Evolutionary conservation across 2,888 invertebrate species (phyloP).

Genomic region (Carterocephalus palaemon): DNA sequence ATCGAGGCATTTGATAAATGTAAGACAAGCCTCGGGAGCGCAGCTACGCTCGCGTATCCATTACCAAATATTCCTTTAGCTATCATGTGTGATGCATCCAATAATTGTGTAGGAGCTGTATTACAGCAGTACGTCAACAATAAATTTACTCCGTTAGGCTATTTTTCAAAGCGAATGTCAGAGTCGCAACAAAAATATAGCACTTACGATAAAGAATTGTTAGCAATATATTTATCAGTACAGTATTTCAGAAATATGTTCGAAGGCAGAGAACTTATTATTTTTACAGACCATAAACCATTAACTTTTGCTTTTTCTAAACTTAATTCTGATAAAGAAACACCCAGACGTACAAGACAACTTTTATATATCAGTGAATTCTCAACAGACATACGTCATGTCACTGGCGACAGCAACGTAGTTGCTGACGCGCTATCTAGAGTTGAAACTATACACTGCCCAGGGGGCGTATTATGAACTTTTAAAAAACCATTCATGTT

Average conservation of each 20-base stretch:
- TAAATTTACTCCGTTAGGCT: slow-evolving; percentile 2
- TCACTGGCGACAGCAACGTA: neutral
- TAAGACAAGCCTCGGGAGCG: too few species aligned
- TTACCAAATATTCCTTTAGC: neutral
- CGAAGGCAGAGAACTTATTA: slow-evolving; percentile 19
- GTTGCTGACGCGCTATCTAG: slow-evolving; percentile 4
- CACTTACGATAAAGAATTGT: slow-evolving; percentile 24
- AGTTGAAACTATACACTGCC: neutral
- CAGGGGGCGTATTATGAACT: too few species aligned
- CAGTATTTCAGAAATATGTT: slow-evolving; percentile 21
- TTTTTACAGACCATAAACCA: too few species aligned
- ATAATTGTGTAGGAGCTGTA: slow-evolving; percentile 4
- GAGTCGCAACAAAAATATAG: slow-evolving; percentile 19
- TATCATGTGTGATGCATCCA: slow-evolving; percentile 2
- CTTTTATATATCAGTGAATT: slow-evolving; percentile 10
- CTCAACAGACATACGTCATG: slow-evolving; percentile 7
- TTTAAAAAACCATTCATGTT: too few species aligned
- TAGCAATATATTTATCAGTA: slow-evolving; percentile 22
- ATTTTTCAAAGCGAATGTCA: slow-evolving; percentile 21
- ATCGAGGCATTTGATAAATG: slow-evolving; percentile 3
- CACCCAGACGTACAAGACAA: slow-evolving; percentile 7
- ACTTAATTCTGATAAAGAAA: slow-evolving; percentile 4
- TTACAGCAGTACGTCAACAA: slow-evolving; percentile 8
- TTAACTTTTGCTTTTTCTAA: slow-evolving; percentile 6
- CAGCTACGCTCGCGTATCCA: too few species aligned